These are phyloP conservation scores for Agonum fuliginosum DNA, from an alignment of 2,888 invertebrate species.

Conservation along the genomic window DNA sequence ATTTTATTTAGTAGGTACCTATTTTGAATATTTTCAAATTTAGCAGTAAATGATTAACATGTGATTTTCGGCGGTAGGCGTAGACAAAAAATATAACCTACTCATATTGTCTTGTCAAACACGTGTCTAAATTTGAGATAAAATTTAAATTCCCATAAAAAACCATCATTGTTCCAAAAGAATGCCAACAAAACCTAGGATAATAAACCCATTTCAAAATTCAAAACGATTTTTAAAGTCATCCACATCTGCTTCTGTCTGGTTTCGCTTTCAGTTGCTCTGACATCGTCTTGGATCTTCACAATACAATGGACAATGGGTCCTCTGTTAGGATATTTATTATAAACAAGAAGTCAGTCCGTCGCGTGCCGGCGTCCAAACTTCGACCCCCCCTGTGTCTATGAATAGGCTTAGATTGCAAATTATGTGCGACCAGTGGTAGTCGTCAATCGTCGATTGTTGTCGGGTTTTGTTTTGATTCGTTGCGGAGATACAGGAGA, in stretches of 20 bases:
- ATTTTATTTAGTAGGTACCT: no score
- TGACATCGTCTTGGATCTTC: not conserved
- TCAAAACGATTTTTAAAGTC: constrained; percentile 12
- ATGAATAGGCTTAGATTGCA: constrained; percentile 66
- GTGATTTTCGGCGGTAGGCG: no score
- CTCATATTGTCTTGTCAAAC: not conserved
- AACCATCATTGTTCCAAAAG: constrained; percentile 14
- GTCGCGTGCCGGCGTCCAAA: constrained; percentile 42
- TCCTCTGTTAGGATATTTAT: constrained; percentile 13
- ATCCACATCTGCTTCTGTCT: constrained; percentile 24
- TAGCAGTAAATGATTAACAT: no score
- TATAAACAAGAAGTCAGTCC: constrained; percentile 42
- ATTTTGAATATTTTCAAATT: no score
- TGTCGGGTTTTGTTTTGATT: constrained; percentile 42
- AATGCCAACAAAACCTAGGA: constrained; percentile 22
- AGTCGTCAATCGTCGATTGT: constrained; percentile 35
- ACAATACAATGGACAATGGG: constrained; percentile 42
- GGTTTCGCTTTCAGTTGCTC: constrained; percentile 2
- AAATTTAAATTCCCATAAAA: not conserved
- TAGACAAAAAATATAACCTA: no score
- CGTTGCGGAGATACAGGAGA: constrained; percentile 31
- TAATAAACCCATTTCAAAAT: constrained; percentile 27
- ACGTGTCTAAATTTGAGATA: constrained; percentile 3
- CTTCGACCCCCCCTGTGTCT: constrained; percentile 22
- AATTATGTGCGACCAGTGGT: constrained; percentile 65